Evolutionary conservation across 1,140 invertebrate genomes (phyloP).

Genomic region (Ylistrum balloti): DNA sequence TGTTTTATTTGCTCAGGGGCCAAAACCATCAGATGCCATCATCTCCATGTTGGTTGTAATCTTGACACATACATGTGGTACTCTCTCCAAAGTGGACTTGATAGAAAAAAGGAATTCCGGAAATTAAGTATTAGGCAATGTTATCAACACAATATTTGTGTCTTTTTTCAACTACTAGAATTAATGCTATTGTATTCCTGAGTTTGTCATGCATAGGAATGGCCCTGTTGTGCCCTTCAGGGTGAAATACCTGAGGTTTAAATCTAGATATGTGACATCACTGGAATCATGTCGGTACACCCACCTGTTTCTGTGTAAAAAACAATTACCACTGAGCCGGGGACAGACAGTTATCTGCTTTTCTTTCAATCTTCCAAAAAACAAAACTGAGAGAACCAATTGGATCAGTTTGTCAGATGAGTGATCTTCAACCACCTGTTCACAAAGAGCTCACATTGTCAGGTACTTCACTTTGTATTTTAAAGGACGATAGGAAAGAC

Average conservation of each 20-base stretch:
- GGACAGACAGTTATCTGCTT: background rate
- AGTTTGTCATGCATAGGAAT: background rate
- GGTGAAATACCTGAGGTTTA: conserved; percentile 33
- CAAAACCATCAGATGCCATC: background rate
- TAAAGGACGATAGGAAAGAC: background rate
- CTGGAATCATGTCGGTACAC: background rate
- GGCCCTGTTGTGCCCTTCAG: background rate
- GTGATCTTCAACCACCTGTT: background rate
- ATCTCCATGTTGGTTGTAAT: background rate
- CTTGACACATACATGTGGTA: conserved; percentile 14
- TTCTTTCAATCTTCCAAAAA: background rate
- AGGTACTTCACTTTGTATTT: background rate
- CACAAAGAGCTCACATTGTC: background rate
- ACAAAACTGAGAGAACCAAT: background rate
- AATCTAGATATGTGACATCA: background rate
- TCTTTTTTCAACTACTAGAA: background rate
- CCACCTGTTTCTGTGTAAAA: conserved; percentile 4
- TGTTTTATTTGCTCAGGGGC: conserved; percentile 16
- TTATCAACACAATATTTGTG: background rate
- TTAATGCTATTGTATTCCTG: background rate
- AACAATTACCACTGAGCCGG: background rate
- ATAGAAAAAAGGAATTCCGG: conserved; percentile 16
- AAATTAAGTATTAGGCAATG: conserved; percentile 20
- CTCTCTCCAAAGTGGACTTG: background rate
- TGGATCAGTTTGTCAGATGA: background rate